phyloP scores from a whole-genome alignment of 2,113 vertebrate species.

The Podocnemis expansa region DNA sequence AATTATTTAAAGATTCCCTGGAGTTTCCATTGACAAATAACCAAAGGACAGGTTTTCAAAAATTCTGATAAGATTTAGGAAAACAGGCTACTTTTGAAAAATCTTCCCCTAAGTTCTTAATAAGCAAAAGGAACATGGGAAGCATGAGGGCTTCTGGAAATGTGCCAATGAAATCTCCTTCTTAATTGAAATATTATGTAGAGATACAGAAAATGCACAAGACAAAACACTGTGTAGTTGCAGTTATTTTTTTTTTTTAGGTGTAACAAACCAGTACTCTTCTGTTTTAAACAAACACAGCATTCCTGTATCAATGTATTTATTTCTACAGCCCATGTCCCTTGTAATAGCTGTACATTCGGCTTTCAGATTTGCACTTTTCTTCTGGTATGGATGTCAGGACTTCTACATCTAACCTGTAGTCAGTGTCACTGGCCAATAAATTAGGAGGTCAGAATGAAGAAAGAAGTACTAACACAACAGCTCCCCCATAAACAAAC shows the following conservation, averaged over 20 bases:
- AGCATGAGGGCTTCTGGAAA: slow-evolving; percentile 59
- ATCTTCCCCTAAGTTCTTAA: slow-evolving; percentile 56
- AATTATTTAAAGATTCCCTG: slow-evolving; percentile 68
- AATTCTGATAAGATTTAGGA: slow-evolving; percentile 61
- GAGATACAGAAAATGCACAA: slow-evolving; percentile 50
- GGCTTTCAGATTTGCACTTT: slow-evolving; percentile 65
- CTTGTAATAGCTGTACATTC: slow-evolving; percentile 54
- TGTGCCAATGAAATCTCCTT: slow-evolving; percentile 6
- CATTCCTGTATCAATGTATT: slow-evolving; percentile 59
- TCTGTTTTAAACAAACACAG: slow-evolving; percentile 58
- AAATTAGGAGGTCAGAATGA: slow-evolving; percentile 62
- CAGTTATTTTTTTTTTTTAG: slow-evolving; percentile 27
- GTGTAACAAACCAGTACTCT: slow-evolving; percentile 51
- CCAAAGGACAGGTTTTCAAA: slow-evolving; percentile 50
- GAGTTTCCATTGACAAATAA: slow-evolving; percentile 68
- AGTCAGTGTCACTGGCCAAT: slow-evolving; percentile 57
- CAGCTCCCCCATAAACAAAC: slow-evolving; percentile 67
- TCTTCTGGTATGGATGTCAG: slow-evolving; percentile 66
- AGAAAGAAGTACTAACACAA: slow-evolving; percentile 68
- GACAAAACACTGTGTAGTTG: not conserved
- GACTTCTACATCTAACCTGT: slow-evolving; percentile 65
- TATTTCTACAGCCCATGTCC: slow-evolving; percentile 70
- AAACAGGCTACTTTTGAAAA: slow-evolving; percentile 61
- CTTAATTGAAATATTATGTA: not conserved
- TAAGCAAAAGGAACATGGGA: slow-evolving; percentile 68